A percentile compares a stretch with the other conserved stretches of the same genome.
Conservation (phyloP, 1,140 invertebrate species). For the Maconellicoccus hirsutus region DNA sequence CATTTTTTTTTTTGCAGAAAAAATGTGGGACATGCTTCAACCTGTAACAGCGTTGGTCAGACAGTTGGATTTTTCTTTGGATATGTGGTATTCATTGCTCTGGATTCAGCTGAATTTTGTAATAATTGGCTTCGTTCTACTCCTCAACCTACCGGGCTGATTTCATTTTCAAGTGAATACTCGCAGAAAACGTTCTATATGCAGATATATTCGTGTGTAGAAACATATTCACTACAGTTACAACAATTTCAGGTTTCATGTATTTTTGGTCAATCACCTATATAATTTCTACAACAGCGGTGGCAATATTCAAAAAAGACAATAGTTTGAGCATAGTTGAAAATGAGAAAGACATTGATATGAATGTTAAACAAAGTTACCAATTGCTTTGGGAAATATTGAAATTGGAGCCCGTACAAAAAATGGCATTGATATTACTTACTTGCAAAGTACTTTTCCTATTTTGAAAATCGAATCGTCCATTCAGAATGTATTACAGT, state of each 20-base stretch:
- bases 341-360: constrained; percentile 40
- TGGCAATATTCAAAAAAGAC: constrained; percentile 84
- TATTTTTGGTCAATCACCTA: constrained; percentile 93
- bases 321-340: constrained; percentile 43
- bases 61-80: constrained; percentile 96
- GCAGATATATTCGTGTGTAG: too few relatives aligned
- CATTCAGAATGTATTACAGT: constrained; percentile 20
- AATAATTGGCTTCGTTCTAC: constrained; percentile 75
- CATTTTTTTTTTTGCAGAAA: constrained; percentile 34
- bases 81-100: constrained; percentile 90
- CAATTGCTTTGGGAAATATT: constrained; percentile 71
- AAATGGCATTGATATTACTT: constrained; percentile 41
- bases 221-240: too few relatives aligned
- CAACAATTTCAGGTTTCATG: constrained; percentile 59
- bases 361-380: constrained; percentile 70
- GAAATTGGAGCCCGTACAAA: constrained; percentile 65
- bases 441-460: constrained; percentile 11
- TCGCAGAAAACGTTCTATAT: neutral
- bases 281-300: constrained; percentile 76
- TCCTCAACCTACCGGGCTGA: constrained; percentile 58
- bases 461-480: neutral
- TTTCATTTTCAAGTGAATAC: constrained; percentile 67
- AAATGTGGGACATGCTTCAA: constrained; percentile 98
- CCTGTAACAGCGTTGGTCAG: constrained; percentile 97
- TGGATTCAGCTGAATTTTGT: constrained; percentile 95